Evolutionary conservation across 2,888 invertebrate genomes (phyloP).

Genomic region (Drosophila recens): DNA sequence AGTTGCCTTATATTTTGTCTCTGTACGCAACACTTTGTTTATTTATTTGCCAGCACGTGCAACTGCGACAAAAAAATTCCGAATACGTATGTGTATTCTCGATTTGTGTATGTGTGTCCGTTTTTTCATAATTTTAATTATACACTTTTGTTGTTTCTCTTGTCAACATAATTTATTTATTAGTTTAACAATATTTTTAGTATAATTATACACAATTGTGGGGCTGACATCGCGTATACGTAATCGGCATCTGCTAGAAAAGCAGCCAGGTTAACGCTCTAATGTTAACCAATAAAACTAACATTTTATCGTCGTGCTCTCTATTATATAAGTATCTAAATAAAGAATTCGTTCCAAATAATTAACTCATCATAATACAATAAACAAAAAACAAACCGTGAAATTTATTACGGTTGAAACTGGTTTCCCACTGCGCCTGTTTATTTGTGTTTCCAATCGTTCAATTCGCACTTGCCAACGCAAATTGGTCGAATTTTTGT

Average conservation of each 20-base stretch:
- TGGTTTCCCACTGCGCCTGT: conserved; percentile 4
- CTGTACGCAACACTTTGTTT: conserved; percentile 54
- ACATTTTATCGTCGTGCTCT: conserved; percentile 4
- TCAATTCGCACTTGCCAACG: conserved; percentile 47
- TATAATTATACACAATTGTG: background rate
- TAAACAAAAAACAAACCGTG: conserved; percentile 10
- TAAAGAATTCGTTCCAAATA: conserved; percentile 35
- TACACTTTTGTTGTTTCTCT: conserved; percentile 7
- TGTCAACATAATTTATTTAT: background rate
- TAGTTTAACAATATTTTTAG: conserved; percentile 10
- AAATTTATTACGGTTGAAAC: conserved; percentile 5
- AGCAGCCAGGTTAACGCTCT: conserved; percentile 4
- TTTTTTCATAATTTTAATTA: conserved; percentile 22
- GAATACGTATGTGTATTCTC: background rate
- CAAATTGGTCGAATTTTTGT: conserved; percentile 34
- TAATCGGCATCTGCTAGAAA: conserved; percentile 30
- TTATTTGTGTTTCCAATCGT: conserved; percentile 40
- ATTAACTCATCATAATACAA: conserved; percentile 32
- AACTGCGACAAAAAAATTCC: conserved; percentile 40
- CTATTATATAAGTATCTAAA: conserved; percentile 14
- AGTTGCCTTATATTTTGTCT: conserved; percentile 48
- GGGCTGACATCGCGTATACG: conserved; percentile 23
- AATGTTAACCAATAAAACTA: conserved; percentile 25
- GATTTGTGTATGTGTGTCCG: background rate
- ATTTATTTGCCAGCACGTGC: conserved; percentile 68